Conservation (phyloP, 2,888 invertebrate genomes). For the Rhagonycha lutea region DNA sequence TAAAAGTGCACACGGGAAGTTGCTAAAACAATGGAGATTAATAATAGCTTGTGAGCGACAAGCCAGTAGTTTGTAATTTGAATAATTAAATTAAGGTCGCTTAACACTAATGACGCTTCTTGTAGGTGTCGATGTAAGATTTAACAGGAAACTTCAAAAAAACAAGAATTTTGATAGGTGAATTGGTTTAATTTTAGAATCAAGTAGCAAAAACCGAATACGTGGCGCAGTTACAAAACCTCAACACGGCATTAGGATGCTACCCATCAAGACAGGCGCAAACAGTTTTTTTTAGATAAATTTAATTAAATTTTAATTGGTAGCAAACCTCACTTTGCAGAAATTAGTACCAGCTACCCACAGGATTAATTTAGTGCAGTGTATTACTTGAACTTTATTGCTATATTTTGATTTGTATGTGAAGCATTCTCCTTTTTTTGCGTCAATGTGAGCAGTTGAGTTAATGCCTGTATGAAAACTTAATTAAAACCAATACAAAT, state of each 20-base stretch:
- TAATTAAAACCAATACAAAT: no score
- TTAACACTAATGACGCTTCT: background rate
- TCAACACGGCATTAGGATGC: background rate
- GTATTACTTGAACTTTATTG: background rate
- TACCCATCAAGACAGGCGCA: background rate
- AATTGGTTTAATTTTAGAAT: background rate
- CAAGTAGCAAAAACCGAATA: background rate
- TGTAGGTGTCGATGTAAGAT: background rate
- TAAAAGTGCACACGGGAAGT: background rate
- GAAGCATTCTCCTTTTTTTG: no score
- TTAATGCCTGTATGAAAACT: no score
- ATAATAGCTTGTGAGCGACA: background rate
- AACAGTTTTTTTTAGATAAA: background rate
- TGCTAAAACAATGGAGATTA: background rate
- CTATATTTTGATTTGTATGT: no score
- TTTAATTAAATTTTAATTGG: background rate
- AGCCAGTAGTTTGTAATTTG: background rate
- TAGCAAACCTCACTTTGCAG: background rate
- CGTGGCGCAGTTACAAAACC: background rate
- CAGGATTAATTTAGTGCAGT: background rate
- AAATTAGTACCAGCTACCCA: background rate
- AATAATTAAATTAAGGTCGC: background rate
- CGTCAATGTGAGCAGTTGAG: no score
- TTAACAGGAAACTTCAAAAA: background rate
- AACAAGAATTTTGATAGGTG: background rate